Evolutionary conservation across 2,797 vertebrate species (phyloP).

Genomic region (Lithobates pipiens): DNA sequence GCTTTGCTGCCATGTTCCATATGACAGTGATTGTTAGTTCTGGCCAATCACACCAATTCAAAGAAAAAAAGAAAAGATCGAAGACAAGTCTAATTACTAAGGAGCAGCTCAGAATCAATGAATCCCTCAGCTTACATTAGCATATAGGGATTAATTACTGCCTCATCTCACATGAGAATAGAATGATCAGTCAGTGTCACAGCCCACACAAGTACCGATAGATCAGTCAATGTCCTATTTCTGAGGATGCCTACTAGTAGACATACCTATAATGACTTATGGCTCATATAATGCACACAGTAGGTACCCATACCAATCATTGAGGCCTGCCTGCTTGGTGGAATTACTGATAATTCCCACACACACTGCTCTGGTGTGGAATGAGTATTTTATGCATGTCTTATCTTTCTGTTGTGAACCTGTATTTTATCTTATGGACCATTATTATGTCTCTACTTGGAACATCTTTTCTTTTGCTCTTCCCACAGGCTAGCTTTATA

Average conservation of each 20-base stretch:
- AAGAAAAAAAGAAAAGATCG: neutral
- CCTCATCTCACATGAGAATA: neutral
- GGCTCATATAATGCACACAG: neutral
- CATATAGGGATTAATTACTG: neutral
- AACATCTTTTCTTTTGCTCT: too few relatives aligned
- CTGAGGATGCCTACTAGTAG: neutral
- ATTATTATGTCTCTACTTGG: too few relatives aligned
- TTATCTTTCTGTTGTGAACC: too few relatives aligned
- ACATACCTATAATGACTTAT: neutral
- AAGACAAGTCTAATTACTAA: neutral
- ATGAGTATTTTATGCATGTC: too few relatives aligned
- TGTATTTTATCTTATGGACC: too few relatives aligned
- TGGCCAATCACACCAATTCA: neutral
- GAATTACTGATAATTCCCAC: too few relatives aligned
- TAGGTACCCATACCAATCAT: neutral
- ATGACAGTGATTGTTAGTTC: neutral
- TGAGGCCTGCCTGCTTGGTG: too few relatives aligned
- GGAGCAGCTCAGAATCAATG: neutral
- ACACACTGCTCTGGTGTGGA: too few relatives aligned
- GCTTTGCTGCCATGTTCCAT: too few relatives aligned
- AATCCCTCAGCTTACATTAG: neutral
- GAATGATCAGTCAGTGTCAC: neutral
- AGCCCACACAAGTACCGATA: slow-evolving; percentile 1
- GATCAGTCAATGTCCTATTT: neutral
- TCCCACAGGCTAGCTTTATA: too few relatives aligned